These are phyloP conservation scores for Cairina moschata DNA, from an alignment of 2,113 vertebrate genomes.

Conservation along the genomic window DNA sequence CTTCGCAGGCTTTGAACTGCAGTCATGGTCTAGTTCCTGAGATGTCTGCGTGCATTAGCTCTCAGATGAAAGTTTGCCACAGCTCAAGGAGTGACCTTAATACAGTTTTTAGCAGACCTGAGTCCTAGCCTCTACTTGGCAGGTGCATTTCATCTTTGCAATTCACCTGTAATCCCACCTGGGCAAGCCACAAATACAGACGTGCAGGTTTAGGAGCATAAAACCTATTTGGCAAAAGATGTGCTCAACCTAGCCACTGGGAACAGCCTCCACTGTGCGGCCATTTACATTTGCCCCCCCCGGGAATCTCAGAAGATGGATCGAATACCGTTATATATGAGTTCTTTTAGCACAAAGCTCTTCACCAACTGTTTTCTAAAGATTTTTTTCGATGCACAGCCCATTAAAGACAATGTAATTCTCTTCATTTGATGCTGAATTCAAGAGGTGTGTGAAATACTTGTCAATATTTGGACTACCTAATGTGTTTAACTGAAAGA, in stretches of 20 bases:
- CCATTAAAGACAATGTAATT: not conserved
- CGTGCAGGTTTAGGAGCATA: not conserved
- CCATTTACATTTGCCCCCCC: rapidly evolving
- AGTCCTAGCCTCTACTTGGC: not conserved
- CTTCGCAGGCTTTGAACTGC: not conserved
- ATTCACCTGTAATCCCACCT: not conserved
- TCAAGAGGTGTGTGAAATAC: not conserved
- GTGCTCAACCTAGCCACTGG: not conserved
- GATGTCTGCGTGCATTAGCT: not conserved
- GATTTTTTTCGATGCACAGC: not conserved
- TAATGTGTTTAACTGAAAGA: not conserved
- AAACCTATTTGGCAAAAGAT: not conserved
- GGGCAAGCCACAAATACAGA: not conserved
- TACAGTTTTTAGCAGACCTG: not conserved
- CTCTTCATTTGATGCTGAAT: not conserved
- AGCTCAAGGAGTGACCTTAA: not conserved
- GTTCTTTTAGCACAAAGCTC: not conserved
- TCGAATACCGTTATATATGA: not conserved
- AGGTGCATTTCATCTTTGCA: not conserved
- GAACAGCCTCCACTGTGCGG: rapidly evolving
- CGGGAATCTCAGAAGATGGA: rapidly evolving
- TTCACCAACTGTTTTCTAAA: not conserved
- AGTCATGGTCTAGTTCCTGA: not conserved
- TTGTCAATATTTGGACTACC: not conserved
- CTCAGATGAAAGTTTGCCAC: not conserved